Evolutionary conservation across 2,113 vertebrate species (phyloP).

Genomic region (Grus americana): DNA sequence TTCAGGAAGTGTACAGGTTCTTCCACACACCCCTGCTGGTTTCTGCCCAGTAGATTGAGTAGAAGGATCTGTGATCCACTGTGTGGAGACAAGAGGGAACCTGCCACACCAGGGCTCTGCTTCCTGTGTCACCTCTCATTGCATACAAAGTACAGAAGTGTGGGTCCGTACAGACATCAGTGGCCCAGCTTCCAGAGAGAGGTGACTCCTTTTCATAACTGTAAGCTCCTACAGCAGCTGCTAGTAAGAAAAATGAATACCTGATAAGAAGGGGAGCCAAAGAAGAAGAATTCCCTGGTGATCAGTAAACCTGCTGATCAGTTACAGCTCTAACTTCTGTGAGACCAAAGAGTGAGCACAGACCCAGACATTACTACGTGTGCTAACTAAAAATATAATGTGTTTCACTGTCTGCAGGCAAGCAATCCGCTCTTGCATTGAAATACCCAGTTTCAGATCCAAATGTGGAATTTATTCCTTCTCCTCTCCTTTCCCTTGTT

Average conservation of each 20-base stretch:
- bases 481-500: neutral
- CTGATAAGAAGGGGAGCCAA: neutral
- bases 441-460: neutral
- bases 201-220: neutral
- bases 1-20: neutral
- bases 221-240: neutral
- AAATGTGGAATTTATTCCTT: neutral
- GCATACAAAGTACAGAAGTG: neutral
- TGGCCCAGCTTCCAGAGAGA: neutral
- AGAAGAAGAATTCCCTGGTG: neutral
- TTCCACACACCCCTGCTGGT: neutral
- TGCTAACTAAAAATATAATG: neutral
- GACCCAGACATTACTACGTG: neutral
- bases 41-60: neutral
- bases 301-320: neutral
- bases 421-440: neutral
- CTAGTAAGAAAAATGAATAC: neutral
- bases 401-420: neutral
- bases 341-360: neutral
- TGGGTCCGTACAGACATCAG: neutral
- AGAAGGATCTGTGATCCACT: neutral
- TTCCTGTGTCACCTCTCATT: neutral
- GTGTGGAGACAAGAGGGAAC: neutral
- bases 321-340: neutral
- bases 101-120: neutral